Evolutionary conservation across 2,797 vertebrate genomes (phyloP), one percentile per base, ranked within the genome.

Genomic region (Miichthys miiuy): DNA sequence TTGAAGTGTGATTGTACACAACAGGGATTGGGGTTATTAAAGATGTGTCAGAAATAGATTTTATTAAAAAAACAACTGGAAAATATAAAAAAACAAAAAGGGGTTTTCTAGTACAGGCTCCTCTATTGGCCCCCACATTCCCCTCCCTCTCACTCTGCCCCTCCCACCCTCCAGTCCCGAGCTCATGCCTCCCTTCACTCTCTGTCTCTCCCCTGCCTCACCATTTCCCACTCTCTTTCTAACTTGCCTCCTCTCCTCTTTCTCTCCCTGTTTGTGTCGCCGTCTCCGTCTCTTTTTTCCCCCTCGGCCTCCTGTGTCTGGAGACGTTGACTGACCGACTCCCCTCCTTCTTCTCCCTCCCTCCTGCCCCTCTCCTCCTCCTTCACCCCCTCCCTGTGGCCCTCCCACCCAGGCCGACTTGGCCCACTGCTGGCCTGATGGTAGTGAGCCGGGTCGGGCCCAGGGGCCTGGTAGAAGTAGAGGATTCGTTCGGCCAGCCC

Each of bases 361-460:
- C 54, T 80, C 82, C 85, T 81, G 21, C 68, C 72, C 73, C 79
- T 63, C 54, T 78, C 71, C 81, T 68, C 74, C 81, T 65, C 68
- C 77, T 72, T 65, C 75, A 51, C 23, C 44, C 51, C 69, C 77
- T 4, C 27, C 77, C 60, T 21, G 34, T 17, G 78, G 83, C 86
- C 88, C 86, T 83, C 82, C 83, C 89, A 69, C 85, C 91, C 2
- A 66, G 91, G 87, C 90, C 80, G 20, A 66, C 84, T 89, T 75
- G 90, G 87, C 79, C 88, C 76, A 2, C 75, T 79, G 70, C 41
- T 1, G 85, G 90, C 83, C 72, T 88, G 9, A 79, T 94, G 94
- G 94, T 95, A 93, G 89, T 91, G 87, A 92, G 91, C 90, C 91
- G 88, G 91, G 93, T 92, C 34, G 84, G 94, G 89, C 89, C 93